phyloP scores from a whole-genome alignment of 2,113 vertebrate genomes.

The Sturnus vulgaris region DNA sequence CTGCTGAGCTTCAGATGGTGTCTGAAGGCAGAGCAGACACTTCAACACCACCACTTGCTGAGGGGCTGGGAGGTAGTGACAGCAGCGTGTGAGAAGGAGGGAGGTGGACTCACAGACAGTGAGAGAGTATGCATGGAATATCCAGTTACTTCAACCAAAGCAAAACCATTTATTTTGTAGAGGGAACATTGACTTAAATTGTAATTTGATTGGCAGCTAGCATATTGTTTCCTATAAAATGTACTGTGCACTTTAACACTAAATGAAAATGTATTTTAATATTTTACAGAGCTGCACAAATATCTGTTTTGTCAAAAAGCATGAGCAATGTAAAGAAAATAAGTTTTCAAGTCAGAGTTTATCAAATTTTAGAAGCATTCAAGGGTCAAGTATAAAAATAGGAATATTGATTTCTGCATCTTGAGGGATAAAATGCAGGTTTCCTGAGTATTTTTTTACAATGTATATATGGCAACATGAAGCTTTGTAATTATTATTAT shows the following conservation, averaged over 20 bases:
- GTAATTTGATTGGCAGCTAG: constrained; percentile 64
- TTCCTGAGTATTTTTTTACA: constrained; percentile 74
- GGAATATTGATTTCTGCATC: constrained; percentile 72
- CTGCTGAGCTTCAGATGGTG: fast-evolving
- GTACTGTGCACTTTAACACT: constrained; percentile 79
- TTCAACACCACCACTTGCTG: background rate
- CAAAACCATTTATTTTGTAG: background rate
- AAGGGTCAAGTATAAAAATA: constrained; percentile 44
- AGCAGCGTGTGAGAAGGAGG: background rate
- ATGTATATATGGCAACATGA: constrained; percentile 73
- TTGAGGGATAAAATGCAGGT: constrained; percentile 66
- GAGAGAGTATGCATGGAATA: background rate
- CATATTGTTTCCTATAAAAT: constrained; percentile 50
- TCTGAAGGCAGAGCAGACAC: background rate
- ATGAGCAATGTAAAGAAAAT: constrained; percentile 54
- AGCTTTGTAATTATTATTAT: constrained; percentile 77
- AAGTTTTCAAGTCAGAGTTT: constrained; percentile 62
- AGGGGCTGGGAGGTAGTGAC: background rate
- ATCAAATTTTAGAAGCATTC: constrained; percentile 53
- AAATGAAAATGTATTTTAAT: constrained; percentile 74
- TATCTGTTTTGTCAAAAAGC: constrained; percentile 65
- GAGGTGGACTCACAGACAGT: background rate
- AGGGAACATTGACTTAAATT: background rate
- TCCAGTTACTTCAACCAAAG: background rate
- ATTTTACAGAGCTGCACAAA: constrained; percentile 72